Base-by-base conservation (phyloP, 2,888 invertebrate species). In the Caenorhabditis macrosperma region DNA sequence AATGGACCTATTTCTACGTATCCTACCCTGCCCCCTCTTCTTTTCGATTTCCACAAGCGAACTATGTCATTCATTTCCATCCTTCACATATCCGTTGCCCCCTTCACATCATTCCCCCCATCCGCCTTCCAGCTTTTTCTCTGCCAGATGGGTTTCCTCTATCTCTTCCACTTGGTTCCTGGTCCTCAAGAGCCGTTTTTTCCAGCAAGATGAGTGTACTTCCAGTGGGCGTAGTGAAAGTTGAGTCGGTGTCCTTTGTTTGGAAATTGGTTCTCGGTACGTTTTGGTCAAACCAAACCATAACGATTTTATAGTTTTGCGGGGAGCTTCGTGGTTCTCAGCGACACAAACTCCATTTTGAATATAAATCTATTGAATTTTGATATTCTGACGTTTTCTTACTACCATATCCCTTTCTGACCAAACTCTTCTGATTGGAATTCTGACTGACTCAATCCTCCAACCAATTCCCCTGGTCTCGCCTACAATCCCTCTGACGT, bases 171-270 rank as follows among this genome's bases (percentile, higher is more conserved):
- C 44, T 24, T 22, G 52, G 28, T 30, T 30, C 30, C 6, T 30
- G 52, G 28, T 22, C 52, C 30, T 54, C 3, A 4, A 26, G 50
- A 22, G 22, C 50, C 26, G 26, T 50, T 50, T 46, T 46, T 50
- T 50, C 55, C 35, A 35, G 20, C 2, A 30, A 9, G 30, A 22
- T 50, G 26, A 57, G 71, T 61, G 60, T 54, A 71, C 69, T 60
- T 71, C 61, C n/a, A 10, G 26, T 12, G 24, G 7, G 35, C 35
- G 10, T 24, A 54, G 71, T 61, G 71, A 71, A 69, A 71, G 61
- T 71, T 52, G 54, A 54, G 41, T 63, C 41, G 46, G 61, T 55
- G 63, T 63, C 72, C 63, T 72, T 72, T 72, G 72, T 72, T 69
- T 41, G 59, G 10, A 50, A 28, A 26, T 22, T 54, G 52, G 33